Conservation (phyloP, 2,113 vertebrate genomes). For the Ellobius talpinus region DNA sequence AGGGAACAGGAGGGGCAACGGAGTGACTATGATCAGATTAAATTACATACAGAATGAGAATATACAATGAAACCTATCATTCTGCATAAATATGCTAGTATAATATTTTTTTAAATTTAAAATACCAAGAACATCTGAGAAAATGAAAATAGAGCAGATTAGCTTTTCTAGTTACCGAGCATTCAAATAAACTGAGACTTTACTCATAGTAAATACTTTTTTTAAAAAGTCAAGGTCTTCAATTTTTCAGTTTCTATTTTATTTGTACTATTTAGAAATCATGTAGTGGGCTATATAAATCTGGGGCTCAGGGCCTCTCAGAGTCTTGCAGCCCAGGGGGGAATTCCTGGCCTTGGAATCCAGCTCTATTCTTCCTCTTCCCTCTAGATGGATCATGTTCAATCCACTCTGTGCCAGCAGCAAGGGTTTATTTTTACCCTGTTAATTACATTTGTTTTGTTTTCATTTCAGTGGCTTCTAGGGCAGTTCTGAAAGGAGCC, state of each 20-base stretch:
- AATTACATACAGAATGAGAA: neutral
- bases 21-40: neutral
- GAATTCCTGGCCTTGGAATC: neutral
- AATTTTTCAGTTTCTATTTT: neutral
- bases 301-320: neutral
- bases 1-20: neutral
- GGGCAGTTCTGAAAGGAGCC: neutral
- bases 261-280: neutral
- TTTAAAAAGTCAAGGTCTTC: neutral
- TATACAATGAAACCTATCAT: neutral
- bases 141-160: neutral
- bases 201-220: neutral
- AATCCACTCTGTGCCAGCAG: no score
- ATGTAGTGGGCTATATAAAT: neutral
- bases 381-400: neutral
- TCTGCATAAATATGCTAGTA: neutral
- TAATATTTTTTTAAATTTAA: neutral
- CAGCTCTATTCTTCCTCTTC: neutral
- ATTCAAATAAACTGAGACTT: neutral
- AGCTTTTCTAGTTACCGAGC: neutral
- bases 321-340: neutral
- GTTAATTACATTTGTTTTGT: neutral
- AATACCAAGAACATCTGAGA: neutral
- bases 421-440: neutral
- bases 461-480: neutral